Conservation (phyloP, 1,140 invertebrate species). For the Eupeodes corollae region DNA sequence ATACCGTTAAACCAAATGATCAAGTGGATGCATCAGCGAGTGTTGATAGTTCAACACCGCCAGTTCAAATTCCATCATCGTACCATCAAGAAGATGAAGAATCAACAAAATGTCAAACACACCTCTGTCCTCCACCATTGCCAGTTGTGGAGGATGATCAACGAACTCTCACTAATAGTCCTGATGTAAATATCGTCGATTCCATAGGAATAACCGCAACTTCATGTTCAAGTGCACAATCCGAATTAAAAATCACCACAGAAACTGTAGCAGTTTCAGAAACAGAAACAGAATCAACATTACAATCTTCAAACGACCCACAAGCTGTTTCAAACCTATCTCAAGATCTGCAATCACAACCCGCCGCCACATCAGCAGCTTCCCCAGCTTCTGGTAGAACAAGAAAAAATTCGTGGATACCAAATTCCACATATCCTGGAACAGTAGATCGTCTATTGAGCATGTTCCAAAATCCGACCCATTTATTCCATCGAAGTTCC, state of each 20-base stretch:
- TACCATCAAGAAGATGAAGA: too few species aligned
- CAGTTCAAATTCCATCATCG: not conserved
- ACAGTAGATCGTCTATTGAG: slow-evolving; percentile 45
- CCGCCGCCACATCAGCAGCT: slow-evolving; percentile 16
- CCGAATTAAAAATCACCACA: not conserved
- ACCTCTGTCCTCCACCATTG: slow-evolving; percentile 10
- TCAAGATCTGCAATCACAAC: not conserved
- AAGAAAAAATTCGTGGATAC: slow-evolving; percentile 46
- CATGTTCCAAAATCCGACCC: slow-evolving; percentile 43
- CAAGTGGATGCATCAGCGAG: slow-evolving; percentile 7
- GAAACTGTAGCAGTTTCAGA: not conserved
- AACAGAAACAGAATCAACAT: not conserved
- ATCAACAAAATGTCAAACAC: not conserved
- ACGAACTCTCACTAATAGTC: slow-evolving; percentile 31
- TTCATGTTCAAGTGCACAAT: not conserved
- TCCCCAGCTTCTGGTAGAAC: slow-evolving; percentile 19
- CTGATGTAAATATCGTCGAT: slow-evolving; percentile 17
- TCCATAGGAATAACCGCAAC: slow-evolving; percentile 3
- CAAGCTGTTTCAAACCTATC: not conserved
- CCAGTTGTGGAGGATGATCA: slow-evolving; percentile 31
- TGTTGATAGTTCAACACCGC: slow-evolving; percentile 8
- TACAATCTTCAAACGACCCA: not conserved
- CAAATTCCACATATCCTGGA: slow-evolving; percentile 37
- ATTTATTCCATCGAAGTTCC: slow-evolving; percentile 39
- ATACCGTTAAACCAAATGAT: slow-evolving; percentile 2